A percentile compares a stretch with the other conserved stretches of the same genome.
These are phyloP conservation scores for Zoanthus solanderi DNA, from an alignment of 92 coral and sea anemone genomes.

Conservation along the genomic window DNA sequence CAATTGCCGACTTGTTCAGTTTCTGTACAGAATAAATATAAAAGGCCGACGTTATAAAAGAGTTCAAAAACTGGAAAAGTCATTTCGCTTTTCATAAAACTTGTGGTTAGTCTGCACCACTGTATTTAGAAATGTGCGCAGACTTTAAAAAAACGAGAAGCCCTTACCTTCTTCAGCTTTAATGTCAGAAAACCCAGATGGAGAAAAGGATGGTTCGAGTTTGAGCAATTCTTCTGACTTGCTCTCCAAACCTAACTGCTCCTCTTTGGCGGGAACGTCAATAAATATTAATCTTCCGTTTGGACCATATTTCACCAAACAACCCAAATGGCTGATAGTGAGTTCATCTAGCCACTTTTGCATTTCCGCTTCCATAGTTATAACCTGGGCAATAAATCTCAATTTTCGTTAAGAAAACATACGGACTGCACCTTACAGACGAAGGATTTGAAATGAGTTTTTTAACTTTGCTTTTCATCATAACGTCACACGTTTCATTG, in stretches of 20 bases:
- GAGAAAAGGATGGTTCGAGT: not conserved
- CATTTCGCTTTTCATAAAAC: not conserved
- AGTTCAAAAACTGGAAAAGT: not conserved
- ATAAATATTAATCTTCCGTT: constrained; percentile 12
- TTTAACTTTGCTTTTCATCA: not conserved
- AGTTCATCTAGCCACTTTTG: constrained; percentile 14
- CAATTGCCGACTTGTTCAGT: not conserved
- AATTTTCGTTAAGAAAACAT: not conserved
- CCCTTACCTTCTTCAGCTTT: not conserved
- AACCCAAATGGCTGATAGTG: constrained; percentile 5
- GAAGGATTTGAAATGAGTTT: not conserved
- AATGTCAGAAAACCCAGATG: not conserved
- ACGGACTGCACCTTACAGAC: not conserved
- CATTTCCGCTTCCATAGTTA: not conserved
- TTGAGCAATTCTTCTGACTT: not conserved
- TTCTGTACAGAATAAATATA: not conserved
- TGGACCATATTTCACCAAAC: not conserved
- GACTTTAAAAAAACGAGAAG: not conserved
- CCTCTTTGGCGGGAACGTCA: not conserved
- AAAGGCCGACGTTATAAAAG: not conserved
- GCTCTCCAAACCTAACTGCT: not conserved
- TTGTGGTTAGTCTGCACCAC: not conserved
- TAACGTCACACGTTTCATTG: constrained; percentile 5
- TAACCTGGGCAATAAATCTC: not conserved
- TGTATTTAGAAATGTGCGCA: not conserved